Percentiles rank a stretch among this genome's conserved stretches.
Evolutionary conservation across 2,113 vertebrate species (phyloP).

Genomic region (Harpagus bidentatus): DNA sequence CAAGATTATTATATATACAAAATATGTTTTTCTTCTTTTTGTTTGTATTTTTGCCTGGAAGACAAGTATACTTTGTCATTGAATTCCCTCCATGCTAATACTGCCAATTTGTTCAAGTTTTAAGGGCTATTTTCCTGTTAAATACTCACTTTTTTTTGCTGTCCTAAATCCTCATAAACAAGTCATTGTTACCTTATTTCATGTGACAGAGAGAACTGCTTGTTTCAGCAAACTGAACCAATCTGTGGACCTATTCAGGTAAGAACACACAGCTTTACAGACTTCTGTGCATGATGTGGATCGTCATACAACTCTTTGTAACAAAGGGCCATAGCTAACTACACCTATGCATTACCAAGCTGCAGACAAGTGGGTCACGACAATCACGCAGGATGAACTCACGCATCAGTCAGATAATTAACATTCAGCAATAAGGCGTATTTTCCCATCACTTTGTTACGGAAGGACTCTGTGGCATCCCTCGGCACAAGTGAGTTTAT

Average conservation of each 20-base stretch:
- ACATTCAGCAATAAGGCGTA: not conserved
- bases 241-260: not conserved
- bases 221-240: not conserved
- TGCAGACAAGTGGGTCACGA: not conserved
- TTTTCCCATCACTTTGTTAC: not conserved
- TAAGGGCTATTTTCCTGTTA: not conserved
- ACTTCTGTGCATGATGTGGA: accelerated
- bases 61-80: not conserved
- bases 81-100: not conserved
- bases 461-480: not conserved
- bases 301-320: not conserved
- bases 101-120: not conserved
- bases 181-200: not conserved
- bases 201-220: not conserved
- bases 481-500: not conserved
- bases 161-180: not conserved
- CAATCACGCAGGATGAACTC: not conserved
- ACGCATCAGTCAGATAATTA: not conserved
- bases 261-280: not conserved
- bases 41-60: not conserved
- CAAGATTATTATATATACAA: not conserved
- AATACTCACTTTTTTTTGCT: not conserved
- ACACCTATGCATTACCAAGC: not conserved
- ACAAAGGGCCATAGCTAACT: not conserved
- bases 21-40: not conserved